Conservation (phyloP, 2,888 invertebrate species). For the Limnephilus rhombicus region DNA sequence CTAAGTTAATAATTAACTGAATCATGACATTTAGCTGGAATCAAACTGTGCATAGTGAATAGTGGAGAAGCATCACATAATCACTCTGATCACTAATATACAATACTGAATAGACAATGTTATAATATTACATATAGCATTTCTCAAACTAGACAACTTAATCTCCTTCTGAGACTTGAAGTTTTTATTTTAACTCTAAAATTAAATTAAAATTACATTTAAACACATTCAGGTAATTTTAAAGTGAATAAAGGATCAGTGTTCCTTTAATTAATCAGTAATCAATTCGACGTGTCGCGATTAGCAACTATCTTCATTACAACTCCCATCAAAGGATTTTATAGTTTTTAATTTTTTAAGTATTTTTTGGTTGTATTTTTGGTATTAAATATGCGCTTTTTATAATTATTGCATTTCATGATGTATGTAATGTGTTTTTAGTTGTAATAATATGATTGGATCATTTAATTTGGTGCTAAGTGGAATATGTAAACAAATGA, state of each 20-base stretch:
- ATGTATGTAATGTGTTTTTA: slow-evolving; percentile 18
- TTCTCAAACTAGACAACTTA: not conserved
- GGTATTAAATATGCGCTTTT: slow-evolving; percentile 41
- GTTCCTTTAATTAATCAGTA: not conserved
- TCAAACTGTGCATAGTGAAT: not conserved
- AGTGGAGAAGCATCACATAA: not conserved
- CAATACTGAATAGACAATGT: not conserved
- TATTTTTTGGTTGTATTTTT: slow-evolving; percentile 13
- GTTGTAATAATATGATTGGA: slow-evolving; percentile 9
- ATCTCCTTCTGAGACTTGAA: not conserved
- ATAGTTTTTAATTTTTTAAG: not conserved
- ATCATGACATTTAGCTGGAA: not conserved
- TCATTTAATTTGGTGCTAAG: slow-evolving; percentile 45
- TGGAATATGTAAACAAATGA: slow-evolving; percentile 29
- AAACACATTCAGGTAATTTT: not conserved
- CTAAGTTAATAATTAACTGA: not conserved
- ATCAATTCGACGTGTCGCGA: not conserved
- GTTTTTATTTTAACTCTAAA: not conserved
- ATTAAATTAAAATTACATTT: not conserved
- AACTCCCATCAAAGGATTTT: slow-evolving; percentile 27
- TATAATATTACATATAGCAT: not conserved
- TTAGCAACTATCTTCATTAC: not conserved
- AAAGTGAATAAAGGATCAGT: not conserved
- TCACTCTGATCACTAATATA: not conserved
- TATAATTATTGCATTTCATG: slow-evolving; percentile 29